Evolutionary conservation across 2,797 vertebrate species (phyloP).

Genomic region (Silurus lanzhouensis): DNA sequence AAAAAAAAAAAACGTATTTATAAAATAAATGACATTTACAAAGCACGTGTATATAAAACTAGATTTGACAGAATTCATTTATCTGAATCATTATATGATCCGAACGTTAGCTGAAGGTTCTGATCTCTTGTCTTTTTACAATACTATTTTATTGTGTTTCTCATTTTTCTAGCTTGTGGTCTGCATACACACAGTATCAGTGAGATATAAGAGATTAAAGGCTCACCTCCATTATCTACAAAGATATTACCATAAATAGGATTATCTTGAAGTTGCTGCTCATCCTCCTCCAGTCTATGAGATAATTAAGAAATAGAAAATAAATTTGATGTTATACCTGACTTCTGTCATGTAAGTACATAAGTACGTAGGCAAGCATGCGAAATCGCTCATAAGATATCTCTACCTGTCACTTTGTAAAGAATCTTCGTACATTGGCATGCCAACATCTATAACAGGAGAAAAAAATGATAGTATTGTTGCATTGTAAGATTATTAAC

Average conservation of each 20-base stretch:
- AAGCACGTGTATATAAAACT: neutral
- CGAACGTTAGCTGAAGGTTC: neutral
- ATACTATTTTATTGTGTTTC: neutral
- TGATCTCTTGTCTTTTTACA: neutral
- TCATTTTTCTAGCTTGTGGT: neutral
- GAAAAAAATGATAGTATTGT: neutral
- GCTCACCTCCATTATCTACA: constrained; percentile 63
- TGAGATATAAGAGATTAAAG: constrained; percentile 1
- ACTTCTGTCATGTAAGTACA: neutral
- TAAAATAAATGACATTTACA: neutral
- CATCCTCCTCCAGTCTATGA: constrained; percentile 59
- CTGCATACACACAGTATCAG: neutral
- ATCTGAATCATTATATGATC: too few relatives aligned
- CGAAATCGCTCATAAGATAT: neutral
- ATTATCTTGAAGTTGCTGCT: constrained; percentile 67
- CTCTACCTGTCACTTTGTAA: constrained; percentile 58
- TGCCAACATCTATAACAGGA: constrained; percentile 51
- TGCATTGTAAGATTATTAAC: neutral
- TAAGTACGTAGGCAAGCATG: neutral
- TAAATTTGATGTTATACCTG: neutral
- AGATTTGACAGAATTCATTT: neutral
- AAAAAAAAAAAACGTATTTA: neutral
- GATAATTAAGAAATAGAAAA: constrained; percentile 4
- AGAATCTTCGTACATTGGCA: constrained; percentile 26
- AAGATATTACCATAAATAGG: constrained; percentile 79